Base-by-base conservation (phyloP, 2,113 vertebrate species). In the Zosterops hypoxanthus region DNA sequence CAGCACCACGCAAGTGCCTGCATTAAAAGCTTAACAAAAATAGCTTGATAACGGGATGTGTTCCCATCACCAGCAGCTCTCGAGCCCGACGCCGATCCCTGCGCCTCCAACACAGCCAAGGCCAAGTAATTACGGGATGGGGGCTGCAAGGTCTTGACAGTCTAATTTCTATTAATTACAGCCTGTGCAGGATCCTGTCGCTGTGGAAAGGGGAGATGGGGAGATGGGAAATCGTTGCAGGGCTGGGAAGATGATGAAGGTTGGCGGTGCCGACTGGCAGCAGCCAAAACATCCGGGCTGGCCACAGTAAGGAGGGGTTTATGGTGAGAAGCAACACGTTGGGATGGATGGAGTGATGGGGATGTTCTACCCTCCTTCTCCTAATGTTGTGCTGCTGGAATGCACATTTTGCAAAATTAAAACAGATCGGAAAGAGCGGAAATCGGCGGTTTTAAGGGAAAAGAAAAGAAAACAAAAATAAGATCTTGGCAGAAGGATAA, bases 101-200 rank as follows among this genome's bases (percentile, higher is more conserved):
- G 76, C 0, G 11, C 86, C 91, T 86, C 17, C 16, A 75, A 63
- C 5, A 11, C 77, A 29, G 91, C 77, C 77, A 6, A 91, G 92
- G 95, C 86, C 92, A 82, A 75, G 86, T 65, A 88, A 96, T 94
- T 93, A 95, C 0, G 65, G 94, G 91, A 68, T 47, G 88, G 94
- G 93, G 91, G 72, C 91, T 91, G 77, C 80, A 21, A 96, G 96
- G 95, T 86, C 92, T 83, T 34, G 23, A 56, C 87, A 71, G 80
- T 36, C 83, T 96, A 90, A 96, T 94, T 94, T 75, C 95, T 94
- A 68, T 88, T 95, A 95, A 97, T 96, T 97, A 88, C 69, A 88
- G 71, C 50, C 79, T 0, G 2, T 6, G 3, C 0, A 16, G 2
- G 4, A 94, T 61, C 85, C 64, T 19, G 88, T 61, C 4, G 0